Evolutionary conservation across 2,113 vertebrate genomes (phyloP), one percentile per base, ranked within the genome.

Genomic region (Camelus dromedarius): DNA sequence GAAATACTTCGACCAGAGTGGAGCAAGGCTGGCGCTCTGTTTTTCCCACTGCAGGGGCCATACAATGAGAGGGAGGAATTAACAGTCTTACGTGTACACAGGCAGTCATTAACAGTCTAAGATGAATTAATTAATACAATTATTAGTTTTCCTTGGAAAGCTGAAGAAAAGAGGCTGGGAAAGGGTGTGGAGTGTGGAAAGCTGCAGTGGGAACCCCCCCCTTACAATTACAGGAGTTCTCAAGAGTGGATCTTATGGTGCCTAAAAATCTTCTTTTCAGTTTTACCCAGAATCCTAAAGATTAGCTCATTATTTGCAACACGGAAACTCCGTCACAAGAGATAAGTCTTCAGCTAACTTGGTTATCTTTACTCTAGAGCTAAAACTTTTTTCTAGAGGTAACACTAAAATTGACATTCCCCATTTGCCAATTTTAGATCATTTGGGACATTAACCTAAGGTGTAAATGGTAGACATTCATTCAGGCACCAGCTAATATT

Each of bases 401-500:
- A 76, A 89, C 81, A 89, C 28, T 80, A 84, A 96, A 91, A 94
- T 86, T 69, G 54, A 26, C 60, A 46, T 72, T 89, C 30, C 46
- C 20, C 73, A n/a, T 50, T 95, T 91, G 50, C 24, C 72, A 87
- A 18, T 69, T 90, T 75, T 92, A 93, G 64, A 92, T 12, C n/a
- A 56, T 83, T 73, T 90, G 70, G 70, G 64, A 80, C 28, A 84
- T 70, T 88, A 82, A 73, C 38, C 26, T 60, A 82, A 83, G 69
- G 1, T 89, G 1, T 66, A 83, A 92, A 20, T 46, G 75, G 77
- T 58, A 11, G 38, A 56, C 82, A 86, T 67, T 83, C 83, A 75
- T 94, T 93, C 24, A 79, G 15, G n/a, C 26, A 92, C 32, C 93
- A 92, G 92, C 22, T 93, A 96, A 64, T 89, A 85, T 96, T 93